A percentile compares a stretch with the other conserved stretches of the same genome.
phyloP scores from a whole-genome alignment of 2,888 invertebrate genomes.

The Temnothorax rugatulus region DNA sequence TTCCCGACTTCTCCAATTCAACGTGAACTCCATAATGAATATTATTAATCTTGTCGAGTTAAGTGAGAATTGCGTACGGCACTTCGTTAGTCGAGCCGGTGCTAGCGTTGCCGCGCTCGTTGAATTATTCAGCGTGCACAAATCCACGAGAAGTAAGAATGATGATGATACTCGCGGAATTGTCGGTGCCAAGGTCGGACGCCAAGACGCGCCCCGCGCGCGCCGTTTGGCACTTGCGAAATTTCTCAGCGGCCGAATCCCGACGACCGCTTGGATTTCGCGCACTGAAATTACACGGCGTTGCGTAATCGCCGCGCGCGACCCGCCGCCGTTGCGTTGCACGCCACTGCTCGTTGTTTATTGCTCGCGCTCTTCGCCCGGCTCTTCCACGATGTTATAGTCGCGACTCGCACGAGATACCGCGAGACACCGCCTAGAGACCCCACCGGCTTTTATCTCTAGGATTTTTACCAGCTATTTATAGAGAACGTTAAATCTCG shows the following conservation, averaged over 20 bases:
- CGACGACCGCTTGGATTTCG: slow-evolving; percentile 37
- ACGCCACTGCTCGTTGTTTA: slow-evolving; percentile 34
- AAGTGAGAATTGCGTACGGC: slow-evolving; percentile 33
- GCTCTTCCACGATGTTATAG: slow-evolving; percentile 4
- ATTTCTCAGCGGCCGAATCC: slow-evolving; percentile 44
- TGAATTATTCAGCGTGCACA: slow-evolving; percentile 68
- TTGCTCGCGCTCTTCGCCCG: slow-evolving; percentile 11
- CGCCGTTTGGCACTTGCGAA: slow-evolving; percentile 59
- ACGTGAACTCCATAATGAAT: neutral
- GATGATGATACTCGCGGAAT: slow-evolving; percentile 69
- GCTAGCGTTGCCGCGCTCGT: slow-evolving; percentile 22
- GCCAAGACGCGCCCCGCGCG: slow-evolving; percentile 53
- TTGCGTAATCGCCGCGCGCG: slow-evolving; percentile 40
- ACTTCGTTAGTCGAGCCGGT: slow-evolving; percentile 22
- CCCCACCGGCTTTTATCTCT: slow-evolving; percentile 9
- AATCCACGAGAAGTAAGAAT: slow-evolving; percentile 61
- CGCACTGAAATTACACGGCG: slow-evolving; percentile 45
- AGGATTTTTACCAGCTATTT: neutral
- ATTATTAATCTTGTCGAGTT: slow-evolving; percentile 20
- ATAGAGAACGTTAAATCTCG: slow-evolving; percentile 6
- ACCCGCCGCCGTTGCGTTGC: slow-evolving; percentile 11
- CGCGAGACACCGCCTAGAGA: neutral
- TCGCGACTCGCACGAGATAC: neutral
- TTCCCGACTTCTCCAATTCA: neutral
- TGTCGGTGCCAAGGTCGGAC: slow-evolving; percentile 67